Percentiles rank a stretch among this genome's conserved stretches.
Evolutionary conservation across 1,140 invertebrate species (phyloP).

Genomic region (Trigoniulus corallinus): DNA sequence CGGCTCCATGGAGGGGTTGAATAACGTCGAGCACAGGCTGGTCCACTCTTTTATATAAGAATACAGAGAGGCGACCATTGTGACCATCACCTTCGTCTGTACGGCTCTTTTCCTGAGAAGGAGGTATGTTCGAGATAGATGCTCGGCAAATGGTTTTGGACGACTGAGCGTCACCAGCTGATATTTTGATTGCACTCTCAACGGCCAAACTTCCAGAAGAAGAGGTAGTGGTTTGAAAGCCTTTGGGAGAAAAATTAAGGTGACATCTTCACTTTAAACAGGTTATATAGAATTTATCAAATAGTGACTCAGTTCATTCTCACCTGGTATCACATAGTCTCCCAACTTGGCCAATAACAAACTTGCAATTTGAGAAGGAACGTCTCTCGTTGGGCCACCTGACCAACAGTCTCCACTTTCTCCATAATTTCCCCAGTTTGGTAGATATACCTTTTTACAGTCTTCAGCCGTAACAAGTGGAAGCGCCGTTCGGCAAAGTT

Average conservation of each 20-base stretch:
- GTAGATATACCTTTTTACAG: constrained; percentile 22
- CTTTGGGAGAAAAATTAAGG: not conserved
- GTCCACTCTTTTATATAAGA: constrained; percentile 26
- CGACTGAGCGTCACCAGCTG: too few species aligned
- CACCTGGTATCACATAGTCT: constrained; percentile 28
- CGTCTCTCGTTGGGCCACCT: constrained; percentile 9
- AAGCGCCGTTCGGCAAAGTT: constrained; percentile 26
- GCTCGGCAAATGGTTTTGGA: not conserved
- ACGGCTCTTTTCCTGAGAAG: not conserved
- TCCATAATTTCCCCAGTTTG: constrained; percentile 23
- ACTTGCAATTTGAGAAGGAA: constrained; percentile 22
- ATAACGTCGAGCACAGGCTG: constrained; percentile 27
- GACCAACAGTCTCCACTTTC: constrained; percentile 1
- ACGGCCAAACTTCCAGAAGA: not conserved
- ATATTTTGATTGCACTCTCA: too few species aligned
- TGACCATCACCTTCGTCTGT: constrained; percentile 18
- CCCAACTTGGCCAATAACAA: constrained; percentile 26
- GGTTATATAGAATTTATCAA: not conserved
- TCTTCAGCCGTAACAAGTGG: constrained; percentile 24
- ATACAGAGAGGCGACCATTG: constrained; percentile 23
- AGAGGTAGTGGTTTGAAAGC: not conserved
- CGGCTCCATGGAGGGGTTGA: constrained; percentile 23
- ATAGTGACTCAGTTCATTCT: too few species aligned
- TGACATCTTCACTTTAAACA: not conserved
- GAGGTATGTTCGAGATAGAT: not conserved